These are phyloP conservation scores for Zaprionus vittiger DNA, from an alignment of 1,140 invertebrate species.

Conservation along the genomic window DNA sequence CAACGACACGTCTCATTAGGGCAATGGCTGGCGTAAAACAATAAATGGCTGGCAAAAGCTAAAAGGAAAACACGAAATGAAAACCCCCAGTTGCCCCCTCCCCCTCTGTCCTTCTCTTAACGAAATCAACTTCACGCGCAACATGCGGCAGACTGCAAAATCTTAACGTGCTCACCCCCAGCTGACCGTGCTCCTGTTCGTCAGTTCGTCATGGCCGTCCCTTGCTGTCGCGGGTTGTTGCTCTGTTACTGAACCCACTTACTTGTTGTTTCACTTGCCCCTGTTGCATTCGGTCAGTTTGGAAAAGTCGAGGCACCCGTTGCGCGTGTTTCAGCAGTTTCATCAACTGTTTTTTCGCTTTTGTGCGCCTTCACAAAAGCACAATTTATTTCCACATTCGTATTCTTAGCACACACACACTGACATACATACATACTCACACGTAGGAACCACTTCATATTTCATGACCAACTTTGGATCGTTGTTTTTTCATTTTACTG, in stretches of 20 bases:
- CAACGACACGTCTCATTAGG: constrained; percentile 66
- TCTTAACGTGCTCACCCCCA: constrained; percentile 34
- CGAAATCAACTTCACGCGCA: constrained; percentile 3
- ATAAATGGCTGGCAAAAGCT: constrained; percentile 44
- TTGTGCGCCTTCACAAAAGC: constrained; percentile 40
- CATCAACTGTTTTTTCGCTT: constrained; percentile 50
- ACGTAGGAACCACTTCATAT: constrained; percentile 54
- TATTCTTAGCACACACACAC: constrained; percentile 36
- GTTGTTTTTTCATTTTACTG: constrained; percentile 14
- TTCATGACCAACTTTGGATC: constrained; percentile 52
- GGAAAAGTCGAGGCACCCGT: constrained; percentile 34
- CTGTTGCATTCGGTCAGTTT: constrained; percentile 64
- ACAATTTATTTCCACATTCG: constrained; percentile 34
- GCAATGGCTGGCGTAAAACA: constrained; percentile 54
- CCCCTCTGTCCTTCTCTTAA: background rate
- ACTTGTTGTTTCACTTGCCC: constrained; percentile 66
- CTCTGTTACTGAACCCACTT: constrained; percentile 22
- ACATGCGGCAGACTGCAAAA: constrained; percentile 28
- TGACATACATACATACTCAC: constrained; percentile 10
- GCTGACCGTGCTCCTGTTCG: constrained; percentile 16
- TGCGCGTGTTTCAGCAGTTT: constrained; percentile 21
- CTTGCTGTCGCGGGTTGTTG: constrained; percentile 50
- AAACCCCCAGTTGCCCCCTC: background rate
- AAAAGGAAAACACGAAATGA: constrained; percentile 62
- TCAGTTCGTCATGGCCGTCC: constrained; percentile 55